These are phyloP conservation scores for Philantomba maxwellii DNA, from an alignment of 2,113 vertebrate species.

Conservation along the genomic window DNA sequence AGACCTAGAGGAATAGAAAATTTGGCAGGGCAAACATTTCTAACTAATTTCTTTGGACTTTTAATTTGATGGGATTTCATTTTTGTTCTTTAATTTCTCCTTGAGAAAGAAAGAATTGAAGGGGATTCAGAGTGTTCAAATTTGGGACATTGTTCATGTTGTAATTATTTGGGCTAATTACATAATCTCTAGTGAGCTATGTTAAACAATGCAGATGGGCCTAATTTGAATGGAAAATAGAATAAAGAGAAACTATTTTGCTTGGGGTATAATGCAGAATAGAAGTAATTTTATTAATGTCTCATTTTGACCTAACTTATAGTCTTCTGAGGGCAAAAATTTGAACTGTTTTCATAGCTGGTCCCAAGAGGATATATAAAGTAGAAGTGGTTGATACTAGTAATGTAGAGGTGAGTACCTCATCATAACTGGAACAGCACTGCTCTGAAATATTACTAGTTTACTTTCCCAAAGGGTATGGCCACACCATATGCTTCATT, in stretches of 20 bases:
- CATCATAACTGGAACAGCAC: not conserved
- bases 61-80: slow-evolving; percentile 9
- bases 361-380: not conserved
- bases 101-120: slow-evolving; percentile 23
- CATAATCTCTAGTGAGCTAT: slow-evolving; percentile 40
- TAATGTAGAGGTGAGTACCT: not conserved
- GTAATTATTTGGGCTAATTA: slow-evolving; percentile 59
- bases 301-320: slow-evolving; percentile 42
- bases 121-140: slow-evolving; percentile 19
- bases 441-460: not conserved
- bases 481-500: not conserved
- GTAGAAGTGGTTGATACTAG: not conserved
- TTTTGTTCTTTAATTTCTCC: slow-evolving; percentile 39
- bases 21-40: not conserved
- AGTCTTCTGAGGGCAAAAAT: slow-evolving; percentile 15
- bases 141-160: slow-evolving; percentile 34
- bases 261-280: not conserved
- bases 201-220: slow-evolving; percentile 49
- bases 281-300: slow-evolving; percentile 46
- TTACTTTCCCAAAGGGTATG: not conserved
- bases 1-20: not conserved
- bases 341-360: not conserved
- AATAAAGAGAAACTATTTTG: slow-evolving; percentile 54
- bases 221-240: slow-evolving; percentile 45
- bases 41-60: slow-evolving; percentile 9